Percentiles rank a stretch among this genome's conserved stretches.
Conservation (phyloP, 92 coral and sea anemone genomes). For the Palythoa grandiflora region DNA sequence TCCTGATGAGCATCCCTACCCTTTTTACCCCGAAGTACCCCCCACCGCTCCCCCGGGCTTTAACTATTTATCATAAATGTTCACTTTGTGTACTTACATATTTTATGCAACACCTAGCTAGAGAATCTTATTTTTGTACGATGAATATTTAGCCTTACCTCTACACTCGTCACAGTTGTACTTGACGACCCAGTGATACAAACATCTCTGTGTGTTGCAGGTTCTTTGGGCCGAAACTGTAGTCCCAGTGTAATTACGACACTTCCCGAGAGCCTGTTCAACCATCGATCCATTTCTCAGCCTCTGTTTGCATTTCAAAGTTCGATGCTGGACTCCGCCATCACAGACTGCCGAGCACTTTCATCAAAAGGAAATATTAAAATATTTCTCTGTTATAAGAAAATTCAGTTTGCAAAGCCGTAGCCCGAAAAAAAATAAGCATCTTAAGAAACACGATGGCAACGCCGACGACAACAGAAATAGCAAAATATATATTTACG, state of each 20-base stretch:
- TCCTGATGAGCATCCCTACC: too few relatives aligned
- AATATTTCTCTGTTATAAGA: neutral
- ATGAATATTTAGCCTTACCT: neutral
- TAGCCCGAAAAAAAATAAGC: neutral
- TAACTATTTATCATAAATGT: too few relatives aligned
- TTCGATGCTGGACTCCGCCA: constrained; percentile 28
- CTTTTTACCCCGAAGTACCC: too few relatives aligned
- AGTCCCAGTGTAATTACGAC: constrained; percentile 3
- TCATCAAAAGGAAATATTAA: neutral
- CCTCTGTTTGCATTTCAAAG: constrained; percentile 31
- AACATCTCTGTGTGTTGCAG: constrained; percentile 19
- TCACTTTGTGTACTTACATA: too few relatives aligned
- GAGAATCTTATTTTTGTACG: too few relatives aligned
- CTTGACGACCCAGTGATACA: constrained; percentile 25
- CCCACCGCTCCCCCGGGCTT: too few relatives aligned
- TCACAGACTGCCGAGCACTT: constrained; percentile 38
- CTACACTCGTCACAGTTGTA: constrained; percentile 33
- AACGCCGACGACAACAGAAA: too few relatives aligned
- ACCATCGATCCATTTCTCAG: constrained; percentile 7
- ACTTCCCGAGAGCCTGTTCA: constrained; percentile 1
- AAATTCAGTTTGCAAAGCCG: neutral
- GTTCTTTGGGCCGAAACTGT: neutral
- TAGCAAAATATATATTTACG: too few relatives aligned
- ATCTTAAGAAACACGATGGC: neutral
- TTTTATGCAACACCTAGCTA: too few relatives aligned